Base-by-base conservation (phyloP, 2,888 invertebrate species). In the Conomelus anceps region DNA sequence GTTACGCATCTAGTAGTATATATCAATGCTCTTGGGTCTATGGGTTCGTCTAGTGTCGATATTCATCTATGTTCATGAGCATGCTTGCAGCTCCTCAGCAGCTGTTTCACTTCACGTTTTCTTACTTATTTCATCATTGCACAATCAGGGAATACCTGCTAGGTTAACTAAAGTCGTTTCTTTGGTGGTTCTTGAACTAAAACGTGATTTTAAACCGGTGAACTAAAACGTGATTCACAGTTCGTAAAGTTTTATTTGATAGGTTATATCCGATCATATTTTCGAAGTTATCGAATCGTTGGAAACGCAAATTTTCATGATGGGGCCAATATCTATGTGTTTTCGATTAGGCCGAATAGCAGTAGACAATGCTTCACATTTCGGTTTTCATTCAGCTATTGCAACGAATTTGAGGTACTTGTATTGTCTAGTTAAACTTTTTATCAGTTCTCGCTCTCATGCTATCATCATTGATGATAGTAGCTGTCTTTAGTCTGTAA, bases 271-370 rank as follows among this genome's bases (percentile, higher is more conserved):
- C 63, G 4, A 4, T 9, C 13, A 63, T 6, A n/a, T n/a, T 63
- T n/a, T 26, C 11, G 26, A n/a, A n/a, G 63, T 13, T n/a, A 4
- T 63, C 7, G 11, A 26, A 26, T 26, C 4, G 6, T 3, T n/a
- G n/a, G 13, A 26, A 63, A 1, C 7, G n/a, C 7, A 63, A 3
- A n/a, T n/a, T 63, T 63, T 63, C 63, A 63, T 63, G n/a, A 88
- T 85, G 86, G 88, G 26, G 13, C 88, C 89, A 20, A 34, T 88
- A 24, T 86, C 89, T 20, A 86, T 88, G n/a, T 87, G 88, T 84
- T 86, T 88, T 20, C 41, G 89, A 88, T 29, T 84, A 24, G 88
- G 88, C 22, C 88, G 89, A 20, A 22, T 88, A 11, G 20, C 87
- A 22, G 41, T 89, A 13, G 88, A 89, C 3, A 89, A 63, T 88